Conservation (phyloP, 2,797 vertebrate genomes). For the Aratinga solstitialis region DNA sequence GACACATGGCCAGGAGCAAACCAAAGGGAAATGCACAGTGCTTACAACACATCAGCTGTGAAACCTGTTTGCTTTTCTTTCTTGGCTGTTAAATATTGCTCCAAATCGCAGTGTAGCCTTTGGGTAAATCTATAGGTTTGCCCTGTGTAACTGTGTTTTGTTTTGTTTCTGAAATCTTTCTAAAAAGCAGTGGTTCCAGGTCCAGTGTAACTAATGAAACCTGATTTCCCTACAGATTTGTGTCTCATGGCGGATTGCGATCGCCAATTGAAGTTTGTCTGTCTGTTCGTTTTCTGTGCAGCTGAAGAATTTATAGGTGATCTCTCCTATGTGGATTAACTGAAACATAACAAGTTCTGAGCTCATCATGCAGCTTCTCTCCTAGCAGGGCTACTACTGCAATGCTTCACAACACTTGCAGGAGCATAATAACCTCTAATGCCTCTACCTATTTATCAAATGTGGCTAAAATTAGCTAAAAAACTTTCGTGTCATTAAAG, state of each 20-base stretch:
- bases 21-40: background rate
- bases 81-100: background rate
- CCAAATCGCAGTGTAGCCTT: background rate
- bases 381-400: background rate
- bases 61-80: background rate
- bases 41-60: background rate
- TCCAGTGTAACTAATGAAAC: background rate
- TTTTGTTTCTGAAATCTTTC: background rate
- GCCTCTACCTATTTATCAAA: background rate
- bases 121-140: background rate
- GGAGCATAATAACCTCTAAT: background rate
- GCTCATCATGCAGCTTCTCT: background rate
- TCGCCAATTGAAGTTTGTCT: background rate
- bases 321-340: background rate
- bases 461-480: background rate
- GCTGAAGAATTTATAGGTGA: background rate
- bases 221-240: background rate
- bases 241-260: background rate
- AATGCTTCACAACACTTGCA: background rate
- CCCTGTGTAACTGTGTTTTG: background rate
- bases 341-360: background rate
- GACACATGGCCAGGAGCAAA: background rate
- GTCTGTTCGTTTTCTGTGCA: background rate
- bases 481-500: background rate
- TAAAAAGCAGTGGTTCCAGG: background rate